Evolutionary conservation across 2,113 vertebrate genomes (phyloP).

Genomic region (Syngnathus typhle): DNA sequence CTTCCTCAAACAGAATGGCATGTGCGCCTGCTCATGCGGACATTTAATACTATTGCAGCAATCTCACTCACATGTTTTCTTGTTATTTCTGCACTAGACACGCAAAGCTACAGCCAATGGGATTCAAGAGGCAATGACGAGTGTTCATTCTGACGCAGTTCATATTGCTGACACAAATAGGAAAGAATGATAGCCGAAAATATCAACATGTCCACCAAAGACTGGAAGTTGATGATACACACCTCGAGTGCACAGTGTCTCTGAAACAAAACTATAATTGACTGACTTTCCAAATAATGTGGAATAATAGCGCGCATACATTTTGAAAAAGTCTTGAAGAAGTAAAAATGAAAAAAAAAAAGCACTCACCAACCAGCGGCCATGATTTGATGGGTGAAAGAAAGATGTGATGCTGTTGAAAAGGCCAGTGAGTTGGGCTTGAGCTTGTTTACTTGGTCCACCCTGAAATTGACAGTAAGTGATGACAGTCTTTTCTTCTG

Average conservation of each 20-base stretch:
- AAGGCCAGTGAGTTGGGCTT: constrained; percentile 88
- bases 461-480: constrained; percentile 71
- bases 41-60: constrained; percentile 48
- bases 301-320: neutral
- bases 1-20: constrained; percentile 58
- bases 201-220: neutral
- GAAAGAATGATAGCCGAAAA: constrained; percentile 1
- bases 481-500: neutral
- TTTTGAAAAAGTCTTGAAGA: too few species aligned
- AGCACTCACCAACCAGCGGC: constrained; percentile 92
- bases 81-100: constrained; percentile 32
- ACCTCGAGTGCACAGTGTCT: neutral
- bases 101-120: constrained; percentile 5
- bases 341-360: neutral
- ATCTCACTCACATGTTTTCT: constrained; percentile 30
- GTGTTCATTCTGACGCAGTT: constrained; percentile 1
- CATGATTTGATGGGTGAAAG: constrained; percentile 96
- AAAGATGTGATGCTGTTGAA: constrained; percentile 96
- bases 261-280: neutral
- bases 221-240: neutral
- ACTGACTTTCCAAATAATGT: neutral
- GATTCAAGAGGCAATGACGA: constrained; percentile 13
- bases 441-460: constrained; percentile 89
- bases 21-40: constrained; percentile 36
- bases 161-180: constrained; percentile 3